These are phyloP conservation scores for Pseudomyrmex sp. DNA, from an alignment of 1,140 invertebrate genomes.

Conservation along the genomic window DNA sequence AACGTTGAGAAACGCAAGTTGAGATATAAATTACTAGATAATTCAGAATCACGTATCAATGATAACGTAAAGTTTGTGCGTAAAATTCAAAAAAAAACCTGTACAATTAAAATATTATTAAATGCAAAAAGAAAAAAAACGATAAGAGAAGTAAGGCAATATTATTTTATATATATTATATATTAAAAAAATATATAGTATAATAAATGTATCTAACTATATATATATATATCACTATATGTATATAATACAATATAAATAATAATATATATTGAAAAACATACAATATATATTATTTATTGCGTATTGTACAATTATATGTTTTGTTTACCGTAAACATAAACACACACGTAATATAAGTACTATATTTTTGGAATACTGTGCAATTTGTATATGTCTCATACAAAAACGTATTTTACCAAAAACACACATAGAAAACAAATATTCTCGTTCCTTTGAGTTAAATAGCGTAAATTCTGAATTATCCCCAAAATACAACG, in stretches of 20 bases:
- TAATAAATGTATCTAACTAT: neutral
- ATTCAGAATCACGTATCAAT: slow-evolving; percentile 32
- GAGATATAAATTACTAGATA: slow-evolving; percentile 3
- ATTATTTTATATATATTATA: too few species aligned
- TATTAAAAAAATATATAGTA: neutral
- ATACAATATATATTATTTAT: slow-evolving; percentile 11
- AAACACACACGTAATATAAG: too few species aligned
- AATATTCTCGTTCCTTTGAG: neutral
- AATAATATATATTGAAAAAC: too few species aligned
- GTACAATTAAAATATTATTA: too few species aligned
- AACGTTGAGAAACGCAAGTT: neutral
- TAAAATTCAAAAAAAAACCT: too few species aligned
- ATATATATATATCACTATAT: neutral
- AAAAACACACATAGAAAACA: neutral
- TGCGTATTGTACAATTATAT: neutral
- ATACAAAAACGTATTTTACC: too few species aligned
- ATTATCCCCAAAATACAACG: neutral
- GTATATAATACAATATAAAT: neutral
- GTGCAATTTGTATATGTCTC: neutral
- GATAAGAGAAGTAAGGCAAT: too few species aligned
- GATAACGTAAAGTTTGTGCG: neutral
- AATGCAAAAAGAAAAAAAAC: too few species aligned
- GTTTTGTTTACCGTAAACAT: too few species aligned
- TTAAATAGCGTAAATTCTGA: slow-evolving; percentile 37
- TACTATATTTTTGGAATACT: neutral